A percentile compares a stretch with the other conserved stretches of the same genome.
Evolutionary conservation across 2,113 vertebrate genomes (phyloP).

Genomic region (Xiphophorus hellerii): DNA sequence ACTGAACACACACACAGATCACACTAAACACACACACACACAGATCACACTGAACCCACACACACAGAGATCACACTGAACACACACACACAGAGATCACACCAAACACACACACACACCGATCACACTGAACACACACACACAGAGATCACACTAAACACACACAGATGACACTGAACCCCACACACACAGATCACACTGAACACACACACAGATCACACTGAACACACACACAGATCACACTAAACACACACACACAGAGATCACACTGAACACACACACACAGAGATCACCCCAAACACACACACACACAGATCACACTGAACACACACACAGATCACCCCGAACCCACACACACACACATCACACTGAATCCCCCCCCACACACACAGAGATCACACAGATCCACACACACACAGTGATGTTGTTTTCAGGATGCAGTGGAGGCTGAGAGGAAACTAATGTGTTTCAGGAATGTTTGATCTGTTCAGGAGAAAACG

Average conservation of each 20-base stretch:
- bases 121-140: too few species aligned
- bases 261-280: conserved; percentile 6
- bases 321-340: conserved; percentile 13
- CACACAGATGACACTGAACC: too few species aligned
- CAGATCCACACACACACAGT: not conserved
- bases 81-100: conserved; percentile 28
- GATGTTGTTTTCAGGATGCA: conserved; percentile 2
- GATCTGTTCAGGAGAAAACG: not conserved
- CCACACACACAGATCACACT: not conserved
- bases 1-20: conserved; percentile 23
- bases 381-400: conserved; percentile 30
- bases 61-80: not conserved
- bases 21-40: not conserved
- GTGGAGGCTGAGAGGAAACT: conserved; percentile 56
- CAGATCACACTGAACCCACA: not conserved
- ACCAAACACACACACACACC: not conserved
- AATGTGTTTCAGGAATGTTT: not conserved
- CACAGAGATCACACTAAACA: too few species aligned
- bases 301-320: conserved; percentile 3
- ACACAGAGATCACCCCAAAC: too few species aligned
- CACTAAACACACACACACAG: not conserved
- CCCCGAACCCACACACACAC: conserved; percentile 1
- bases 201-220: too few species aligned
- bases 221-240: too few species aligned
- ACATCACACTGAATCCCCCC: too few species aligned